A percentile compares a stretch with the other conserved stretches of the same genome.
Evolutionary conservation across 2,113 vertebrate genomes (phyloP).

Genomic region (Bucco capensis): DNA sequence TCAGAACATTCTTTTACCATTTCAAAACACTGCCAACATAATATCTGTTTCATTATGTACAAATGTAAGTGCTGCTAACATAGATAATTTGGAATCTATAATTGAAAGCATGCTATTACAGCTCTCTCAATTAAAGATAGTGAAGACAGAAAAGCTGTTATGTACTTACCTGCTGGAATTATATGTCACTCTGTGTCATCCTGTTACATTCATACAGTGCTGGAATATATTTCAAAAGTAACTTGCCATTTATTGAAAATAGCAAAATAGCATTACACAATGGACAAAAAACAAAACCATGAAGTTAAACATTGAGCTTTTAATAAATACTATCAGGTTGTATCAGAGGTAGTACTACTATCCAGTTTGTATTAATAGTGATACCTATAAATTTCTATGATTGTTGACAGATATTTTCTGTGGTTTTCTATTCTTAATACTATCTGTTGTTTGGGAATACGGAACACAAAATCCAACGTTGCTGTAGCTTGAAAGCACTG

Average conservation of each 20-base stretch:
- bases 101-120: conserved; percentile 45
- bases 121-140: conserved; percentile 56
- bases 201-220: not conserved
- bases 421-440: not conserved
- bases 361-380: not conserved
- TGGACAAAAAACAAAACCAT: too few relatives aligned
- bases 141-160: conserved; percentile 45
- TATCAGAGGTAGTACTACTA: not conserved
- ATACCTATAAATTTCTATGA: not conserved
- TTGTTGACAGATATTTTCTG: not conserved
- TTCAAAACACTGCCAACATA: conserved; percentile 40
- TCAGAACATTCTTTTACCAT: conserved; percentile 43
- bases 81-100: conserved; percentile 59
- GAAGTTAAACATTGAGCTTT: not conserved
- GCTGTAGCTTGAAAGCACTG: not conserved
- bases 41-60: conserved; percentile 53
- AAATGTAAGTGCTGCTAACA: conserved; percentile 44
- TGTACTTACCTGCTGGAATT: conserved; percentile 54
- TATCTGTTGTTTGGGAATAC: not conserved
- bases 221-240: conserved; percentile 13
- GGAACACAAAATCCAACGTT: not conserved
- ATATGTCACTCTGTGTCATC: not conserved
- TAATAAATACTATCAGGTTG: not conserved
- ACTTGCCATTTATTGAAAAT: not conserved
- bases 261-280: not conserved